Evolutionary conservation across 2,888 invertebrate genomes (phyloP).

Genomic region (Caenorhabditis becei): DNA sequence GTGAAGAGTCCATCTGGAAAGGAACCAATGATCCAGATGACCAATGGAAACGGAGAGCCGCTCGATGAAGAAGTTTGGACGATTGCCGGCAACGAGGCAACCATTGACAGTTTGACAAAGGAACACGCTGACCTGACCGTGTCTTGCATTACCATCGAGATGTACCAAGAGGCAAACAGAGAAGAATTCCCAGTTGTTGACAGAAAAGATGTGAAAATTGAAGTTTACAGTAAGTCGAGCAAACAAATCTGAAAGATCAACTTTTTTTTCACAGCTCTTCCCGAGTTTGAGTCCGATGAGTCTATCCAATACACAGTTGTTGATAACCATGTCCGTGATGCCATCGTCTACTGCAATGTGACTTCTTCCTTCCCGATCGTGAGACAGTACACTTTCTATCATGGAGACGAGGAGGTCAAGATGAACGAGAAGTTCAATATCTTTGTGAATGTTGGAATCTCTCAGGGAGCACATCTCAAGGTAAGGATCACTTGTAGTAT

Average conservation of each 20-base stretch:
- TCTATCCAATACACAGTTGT: slow-evolving; percentile 72
- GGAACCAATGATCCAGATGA: slow-evolving; percentile 73
- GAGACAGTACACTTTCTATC: slow-evolving; percentile 73
- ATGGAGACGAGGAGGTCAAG: slow-evolving; percentile 64
- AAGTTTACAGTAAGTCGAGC: slow-evolving; percentile 75
- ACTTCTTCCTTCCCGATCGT: slow-evolving; percentile 73
- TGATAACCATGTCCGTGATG: slow-evolving; percentile 55
- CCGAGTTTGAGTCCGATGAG: slow-evolving; percentile 69
- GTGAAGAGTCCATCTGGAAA: slow-evolving; percentile 54
- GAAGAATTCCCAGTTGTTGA: slow-evolving; percentile 68
- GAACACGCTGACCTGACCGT: slow-evolving; percentile 67
- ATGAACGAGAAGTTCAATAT: slow-evolving; percentile 68
- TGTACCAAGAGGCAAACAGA: slow-evolving; percentile 44
- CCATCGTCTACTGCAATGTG: slow-evolving; percentile 73
- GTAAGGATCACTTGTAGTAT: too few species aligned
- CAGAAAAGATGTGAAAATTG: slow-evolving; percentile 70
- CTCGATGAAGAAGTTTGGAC: slow-evolving; percentile 69
- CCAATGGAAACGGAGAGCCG: slow-evolving; percentile 73
- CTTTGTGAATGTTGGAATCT: slow-evolving; percentile 62
- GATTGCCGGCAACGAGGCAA: slow-evolving; percentile 72
- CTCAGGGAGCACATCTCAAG: slow-evolving; percentile 64
- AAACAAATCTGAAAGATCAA: too few species aligned
- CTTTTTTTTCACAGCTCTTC: too few species aligned
- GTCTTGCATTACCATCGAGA: slow-evolving; percentile 66
- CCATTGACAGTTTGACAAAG: slow-evolving; percentile 70